phyloP scores from a whole-genome alignment of 2,888 invertebrate genomes.

The Thymelicus acteon region DNA sequence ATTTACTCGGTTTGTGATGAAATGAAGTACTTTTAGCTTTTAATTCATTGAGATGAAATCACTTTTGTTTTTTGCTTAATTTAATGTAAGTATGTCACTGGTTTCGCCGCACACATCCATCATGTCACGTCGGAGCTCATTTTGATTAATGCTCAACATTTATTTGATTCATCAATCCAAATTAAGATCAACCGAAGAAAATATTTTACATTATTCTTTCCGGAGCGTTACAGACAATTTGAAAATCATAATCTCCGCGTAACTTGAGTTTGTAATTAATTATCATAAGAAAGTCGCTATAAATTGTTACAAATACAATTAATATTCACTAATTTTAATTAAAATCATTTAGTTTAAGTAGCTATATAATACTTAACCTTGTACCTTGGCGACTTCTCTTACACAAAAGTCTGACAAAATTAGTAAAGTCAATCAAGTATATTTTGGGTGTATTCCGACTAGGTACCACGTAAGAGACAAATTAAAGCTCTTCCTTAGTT shows the following conservation, averaged over 20 bases:
- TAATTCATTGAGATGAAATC: slow-evolving; percentile 6
- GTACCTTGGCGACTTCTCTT: too few relatives aligned
- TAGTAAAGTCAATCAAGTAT: too few relatives aligned
- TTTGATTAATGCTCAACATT: slow-evolving; percentile 18
- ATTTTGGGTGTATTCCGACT: too few relatives aligned
- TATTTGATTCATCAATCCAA: slow-evolving; percentile 25
- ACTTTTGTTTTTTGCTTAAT: slow-evolving; percentile 10
- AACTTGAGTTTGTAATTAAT: neutral
- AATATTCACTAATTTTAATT: too few relatives aligned
- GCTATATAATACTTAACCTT: too few relatives aligned
- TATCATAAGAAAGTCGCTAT: neutral
- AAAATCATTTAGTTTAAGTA: too few relatives aligned
- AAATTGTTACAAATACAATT: too few relatives aligned
- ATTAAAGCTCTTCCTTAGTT: too few relatives aligned
- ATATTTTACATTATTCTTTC: slow-evolving; percentile 17
- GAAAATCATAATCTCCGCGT: neutral
- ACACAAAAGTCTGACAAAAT: too few relatives aligned
- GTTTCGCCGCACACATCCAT: slow-evolving; percentile 16
- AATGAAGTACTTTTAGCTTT: neutral
- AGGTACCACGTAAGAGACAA: too few relatives aligned
- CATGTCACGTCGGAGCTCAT: slow-evolving; percentile 10
- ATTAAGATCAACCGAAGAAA: slow-evolving; percentile 20
- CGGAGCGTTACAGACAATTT: neutral
- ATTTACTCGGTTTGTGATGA: neutral
- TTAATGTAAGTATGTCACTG: neutral